Percentiles rank a stretch among this genome's conserved stretches.
Evolutionary conservation across 2,113 vertebrate genomes (phyloP).

Genomic region (Ramphastos sulfuratus): DNA sequence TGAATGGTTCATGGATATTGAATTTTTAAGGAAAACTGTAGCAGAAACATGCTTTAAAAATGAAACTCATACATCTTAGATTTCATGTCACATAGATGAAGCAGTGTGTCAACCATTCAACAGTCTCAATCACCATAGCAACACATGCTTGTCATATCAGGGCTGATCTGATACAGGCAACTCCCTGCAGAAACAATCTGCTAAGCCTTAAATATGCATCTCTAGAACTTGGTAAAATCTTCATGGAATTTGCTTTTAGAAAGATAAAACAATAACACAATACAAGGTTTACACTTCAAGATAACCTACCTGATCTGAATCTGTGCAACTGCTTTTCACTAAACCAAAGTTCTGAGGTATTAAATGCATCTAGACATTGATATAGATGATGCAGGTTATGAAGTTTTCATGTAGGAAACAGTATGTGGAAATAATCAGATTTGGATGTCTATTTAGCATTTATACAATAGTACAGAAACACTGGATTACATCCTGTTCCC

Average conservation of each 20-base stretch:
- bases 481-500: background rate
- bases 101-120: background rate
- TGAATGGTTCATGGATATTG: background rate
- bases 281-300: background rate
- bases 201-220: background rate
- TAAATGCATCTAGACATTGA: background rate
- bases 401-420: background rate
- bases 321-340: background rate
- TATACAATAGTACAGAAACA: background rate
- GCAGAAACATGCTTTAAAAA: background rate
- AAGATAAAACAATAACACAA: background rate
- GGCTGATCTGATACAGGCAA: background rate
- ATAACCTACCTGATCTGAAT: background rate
- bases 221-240: background rate
- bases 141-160: constrained; percentile 10
- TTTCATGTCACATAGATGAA: background rate
- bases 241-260: background rate
- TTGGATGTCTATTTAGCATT: background rate
- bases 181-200: background rate
- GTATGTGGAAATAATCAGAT: background rate
- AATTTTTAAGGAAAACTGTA: background rate
- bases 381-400: background rate
- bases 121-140: constrained; percentile 41
- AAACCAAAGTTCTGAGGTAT: background rate
- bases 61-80: background rate